Evolutionary conservation across 2,797 vertebrate genomes (phyloP).

Genomic region (Simalia tracyae): DNA sequence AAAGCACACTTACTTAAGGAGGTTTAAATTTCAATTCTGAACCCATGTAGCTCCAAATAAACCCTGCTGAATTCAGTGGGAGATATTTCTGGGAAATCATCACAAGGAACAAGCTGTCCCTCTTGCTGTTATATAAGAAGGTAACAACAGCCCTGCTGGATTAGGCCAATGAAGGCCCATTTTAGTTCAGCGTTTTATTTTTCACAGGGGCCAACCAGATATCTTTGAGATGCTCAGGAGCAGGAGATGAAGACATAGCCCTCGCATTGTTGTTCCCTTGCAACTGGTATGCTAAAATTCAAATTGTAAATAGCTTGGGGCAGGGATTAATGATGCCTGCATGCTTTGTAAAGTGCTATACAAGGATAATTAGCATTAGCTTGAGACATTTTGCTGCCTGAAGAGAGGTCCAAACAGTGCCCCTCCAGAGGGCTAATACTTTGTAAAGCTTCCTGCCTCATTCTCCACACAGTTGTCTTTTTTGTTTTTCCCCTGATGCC

Average conservation of each 20-base stretch:
- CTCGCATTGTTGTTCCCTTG: too few species aligned
- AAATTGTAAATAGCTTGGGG: neutral
- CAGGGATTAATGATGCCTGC: neutral
- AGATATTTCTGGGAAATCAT: neutral
- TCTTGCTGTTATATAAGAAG: neutral
- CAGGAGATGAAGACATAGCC: neutral
- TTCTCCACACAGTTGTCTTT: neutral
- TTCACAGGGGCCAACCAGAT: neutral
- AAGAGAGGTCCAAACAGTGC: neutral
- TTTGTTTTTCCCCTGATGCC: neutral
- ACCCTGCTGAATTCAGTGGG: neutral
- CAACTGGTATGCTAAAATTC: neutral
- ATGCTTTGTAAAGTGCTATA: neutral
- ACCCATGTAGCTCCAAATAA: neutral
- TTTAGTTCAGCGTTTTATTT: neutral
- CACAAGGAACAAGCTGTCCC: neutral
- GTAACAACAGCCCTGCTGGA: neutral
- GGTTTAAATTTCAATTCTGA: neutral
- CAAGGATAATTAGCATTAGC: neutral
- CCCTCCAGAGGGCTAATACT: neutral
- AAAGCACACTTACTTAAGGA: neutral
- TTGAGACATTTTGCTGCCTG: neutral
- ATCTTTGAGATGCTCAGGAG: neutral
- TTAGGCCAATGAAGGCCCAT: neutral
- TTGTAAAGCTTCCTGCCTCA: neutral